phyloP scores from a whole-genome alignment of 1,140 invertebrate species.

The Euura saliciscinereae region DNA sequence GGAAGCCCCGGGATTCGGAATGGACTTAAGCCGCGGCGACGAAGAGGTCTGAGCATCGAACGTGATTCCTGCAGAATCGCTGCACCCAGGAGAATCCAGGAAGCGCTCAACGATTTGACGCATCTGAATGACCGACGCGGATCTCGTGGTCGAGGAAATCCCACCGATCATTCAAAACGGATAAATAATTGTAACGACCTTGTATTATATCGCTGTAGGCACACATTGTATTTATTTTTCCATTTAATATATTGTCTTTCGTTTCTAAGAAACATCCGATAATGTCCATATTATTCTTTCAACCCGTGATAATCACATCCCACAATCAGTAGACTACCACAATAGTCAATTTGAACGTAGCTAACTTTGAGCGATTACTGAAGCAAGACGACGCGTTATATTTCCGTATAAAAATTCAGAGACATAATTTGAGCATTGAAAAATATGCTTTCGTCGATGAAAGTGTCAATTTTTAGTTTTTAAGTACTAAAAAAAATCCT shows the following conservation, averaged over 20 bases:
- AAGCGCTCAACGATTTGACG: not conserved
- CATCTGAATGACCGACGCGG: not conserved
- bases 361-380: too few species aligned
- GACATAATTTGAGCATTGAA: too few species aligned
- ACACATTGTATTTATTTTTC: constrained; percentile 57
- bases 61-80: not conserved
- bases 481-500: too few species aligned
- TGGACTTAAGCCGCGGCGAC: not conserved
- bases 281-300: too few species aligned
- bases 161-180: not conserved
- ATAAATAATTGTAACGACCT: constrained; percentile 32
- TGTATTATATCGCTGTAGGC: constrained; percentile 54
- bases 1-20: constrained; percentile 7
- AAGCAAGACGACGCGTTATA: too few species aligned
- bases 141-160: not conserved
- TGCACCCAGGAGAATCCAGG: not conserved
- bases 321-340: too few species aligned
- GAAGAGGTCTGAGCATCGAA: not conserved
- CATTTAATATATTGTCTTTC: constrained; percentile 48
- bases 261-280: constrained; percentile 36
- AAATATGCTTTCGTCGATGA: too few species aligned
- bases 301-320: too few species aligned
- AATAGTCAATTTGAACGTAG: too few species aligned
- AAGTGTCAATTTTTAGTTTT: too few species aligned
- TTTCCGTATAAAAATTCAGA: too few species aligned